Conservation (phyloP, 2,888 invertebrate genomes). For the Drosophila mettleri region DNA sequence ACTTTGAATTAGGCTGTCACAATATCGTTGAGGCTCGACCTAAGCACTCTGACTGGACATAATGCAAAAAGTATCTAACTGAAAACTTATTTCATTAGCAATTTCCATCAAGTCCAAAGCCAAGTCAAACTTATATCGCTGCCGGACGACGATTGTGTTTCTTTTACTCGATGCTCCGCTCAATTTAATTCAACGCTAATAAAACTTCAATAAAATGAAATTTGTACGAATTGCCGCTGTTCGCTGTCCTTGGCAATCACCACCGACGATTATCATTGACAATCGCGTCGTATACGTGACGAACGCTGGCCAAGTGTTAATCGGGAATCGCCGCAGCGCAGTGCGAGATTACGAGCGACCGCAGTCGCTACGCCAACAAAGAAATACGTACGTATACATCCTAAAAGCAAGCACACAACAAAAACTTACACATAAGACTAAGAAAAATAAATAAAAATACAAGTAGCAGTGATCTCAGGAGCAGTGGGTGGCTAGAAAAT, state of each 20-base stretch:
- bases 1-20: constrained; percentile 5
- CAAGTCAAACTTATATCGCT: constrained; percentile 34
- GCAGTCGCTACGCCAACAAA: constrained; percentile 42
- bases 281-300: constrained; percentile 59
- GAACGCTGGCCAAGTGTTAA: constrained; percentile 69
- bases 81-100: constrained; percentile 80
- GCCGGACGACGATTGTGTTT: constrained; percentile 15
- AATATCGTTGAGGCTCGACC: not conserved
- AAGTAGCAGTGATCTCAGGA: not conserved
- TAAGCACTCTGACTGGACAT: constrained; percentile 6
- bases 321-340: constrained; percentile 39
- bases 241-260: constrained; percentile 45
- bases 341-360: constrained; percentile 22
- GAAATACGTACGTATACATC: constrained; percentile 16
- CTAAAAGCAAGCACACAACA: constrained; percentile 20
- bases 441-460: constrained; percentile 53
- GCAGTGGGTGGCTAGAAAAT: not conserved
- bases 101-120: constrained; percentile 65
- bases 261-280: constrained; percentile 58
- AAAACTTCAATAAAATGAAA: constrained; percentile 70
- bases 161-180: constrained; percentile 52
- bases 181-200: constrained; percentile 80
- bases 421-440: constrained; percentile 66
- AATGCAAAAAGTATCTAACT: constrained; percentile 39
- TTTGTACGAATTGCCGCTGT: constrained; percentile 47